Base-by-base conservation (phyloP, 2,797 vertebrate genomes). In the Rhinophrynus dorsalis region DNA sequence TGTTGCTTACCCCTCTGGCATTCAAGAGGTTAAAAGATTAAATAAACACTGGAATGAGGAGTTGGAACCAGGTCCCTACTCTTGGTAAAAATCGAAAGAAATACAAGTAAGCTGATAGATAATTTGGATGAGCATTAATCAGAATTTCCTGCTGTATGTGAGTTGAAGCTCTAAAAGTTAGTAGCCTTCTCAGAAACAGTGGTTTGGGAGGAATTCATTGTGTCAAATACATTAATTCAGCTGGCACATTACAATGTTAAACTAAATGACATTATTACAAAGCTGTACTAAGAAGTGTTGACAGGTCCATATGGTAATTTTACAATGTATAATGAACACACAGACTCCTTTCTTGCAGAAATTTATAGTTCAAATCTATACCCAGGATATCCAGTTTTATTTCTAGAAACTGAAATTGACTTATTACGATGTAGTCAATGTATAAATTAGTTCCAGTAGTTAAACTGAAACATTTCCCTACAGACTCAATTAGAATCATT, bases 261-360 rank as follows among this genome's bases (percentile, higher is more conserved):
- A 94, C 94, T 96, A 96, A 98, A 96, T 98, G 93, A 94, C 95
- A 95, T 95, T 92, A 94, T 95, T 97, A 94, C 92, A 95, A 91
- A 90, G 84, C 77, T 87, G 90, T 91, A 94, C 91, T 90, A 92
- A 93, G 92, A 94, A 93, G 93, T 95, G 95, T 96, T 97, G 94
- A 97, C 95, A 98, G 94, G 92, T 94, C 94, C 94, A 93, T 96
- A 97, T 95, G 95, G 93, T 95, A 95, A 95, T 96, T 95, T 95
- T 96, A 92, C 88, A 89, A 87, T 90, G 89, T 90, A 90, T 90
- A 99, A 99, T 96, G 94, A 95, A 96, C 92, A 94, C 90, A 91
- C 90, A 88, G 90, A 88, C 88, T 83, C 89, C 83, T 87, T 90
- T 90, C 92, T 90, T 89, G 89, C 89, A 94, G 90, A 88, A 93